phyloP scores from a whole-genome alignment of 2,113 vertebrate species.

The Ceyx margarethae region DNA sequence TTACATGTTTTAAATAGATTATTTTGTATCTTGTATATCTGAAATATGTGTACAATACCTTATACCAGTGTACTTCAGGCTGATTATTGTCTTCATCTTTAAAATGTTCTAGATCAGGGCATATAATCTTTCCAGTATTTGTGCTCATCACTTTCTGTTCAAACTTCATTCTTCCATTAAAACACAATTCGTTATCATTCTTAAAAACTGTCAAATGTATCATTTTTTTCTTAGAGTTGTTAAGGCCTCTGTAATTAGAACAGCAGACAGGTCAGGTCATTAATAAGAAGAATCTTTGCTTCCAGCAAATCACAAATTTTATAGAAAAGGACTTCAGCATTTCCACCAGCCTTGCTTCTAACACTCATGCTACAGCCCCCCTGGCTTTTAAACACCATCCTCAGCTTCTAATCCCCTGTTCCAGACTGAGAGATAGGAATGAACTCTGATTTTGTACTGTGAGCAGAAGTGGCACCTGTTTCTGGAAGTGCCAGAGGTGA shows the following conservation, averaged over 20 bases:
- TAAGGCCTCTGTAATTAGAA: conserved; percentile 71
- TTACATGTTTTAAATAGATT: not conserved
- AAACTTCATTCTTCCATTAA: conserved; percentile 48
- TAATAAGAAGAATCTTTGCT: not conserved
- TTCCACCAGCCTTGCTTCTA: not conserved
- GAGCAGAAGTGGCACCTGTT: not conserved
- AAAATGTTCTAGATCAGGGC: conserved; percentile 75
- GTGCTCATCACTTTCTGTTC: conserved; percentile 1
- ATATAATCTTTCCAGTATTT: conserved; percentile 69
- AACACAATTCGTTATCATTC: conserved; percentile 68
- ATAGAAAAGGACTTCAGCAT: not conserved
- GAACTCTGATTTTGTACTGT: not conserved
- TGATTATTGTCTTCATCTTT: conserved; percentile 63
- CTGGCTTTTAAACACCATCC: not conserved
- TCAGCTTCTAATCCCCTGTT: not conserved
- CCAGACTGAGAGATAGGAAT: not conserved
- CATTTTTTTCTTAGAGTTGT: conserved; percentile 30
- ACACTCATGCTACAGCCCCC: not conserved
- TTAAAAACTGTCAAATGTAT: conserved; percentile 63
- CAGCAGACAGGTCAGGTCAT: not conserved
- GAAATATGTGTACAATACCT: conserved; percentile 70
- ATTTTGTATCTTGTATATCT: not conserved
- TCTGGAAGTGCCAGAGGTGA: not conserved
- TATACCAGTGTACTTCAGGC: conserved; percentile 81
- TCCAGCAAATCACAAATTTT: not conserved